Evolutionary conservation across 2,113 vertebrate genomes (phyloP), one percentile per base, ranked within the genome.

Genomic region (Dascyllus trimaculatus): DNA sequence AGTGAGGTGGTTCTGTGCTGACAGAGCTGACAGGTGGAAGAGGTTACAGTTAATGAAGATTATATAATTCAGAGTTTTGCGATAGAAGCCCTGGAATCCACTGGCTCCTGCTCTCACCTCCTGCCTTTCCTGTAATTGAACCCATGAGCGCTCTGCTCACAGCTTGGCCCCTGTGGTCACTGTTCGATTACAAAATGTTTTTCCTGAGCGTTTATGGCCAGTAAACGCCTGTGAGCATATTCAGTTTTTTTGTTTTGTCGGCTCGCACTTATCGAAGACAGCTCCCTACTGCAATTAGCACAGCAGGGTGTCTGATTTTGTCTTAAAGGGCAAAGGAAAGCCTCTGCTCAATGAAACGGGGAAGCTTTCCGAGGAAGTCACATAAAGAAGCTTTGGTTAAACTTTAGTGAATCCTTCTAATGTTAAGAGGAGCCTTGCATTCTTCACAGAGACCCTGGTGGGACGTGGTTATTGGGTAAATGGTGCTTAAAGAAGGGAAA

Each of bases 101-200:
- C 66, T 80, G 78, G 78, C 81, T 78, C 15, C 61, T 29, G 51
- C 56, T 72, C 80, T 80, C 25, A 75, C 45, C 75, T 85, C 54
- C 72, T 70, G 71, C 57, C 64, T 86, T 84, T 78, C 77, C 71
- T 77, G 57, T 90, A 93, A 92, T 77, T 87, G 80, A 93, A 89
- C 46, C 82, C 86, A 91, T 87, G 76, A 90, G 75, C 60, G 9
- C 71, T 76, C 40, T 58, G 59, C 78, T 81, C 88, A 87, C 82
- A 85, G 82, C 53, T 78, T 86, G 82, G 84, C 77, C 65, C 62
- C 68, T 8, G 49, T 58, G 71, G 72, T 84, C 78, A 78, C 69
- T 48, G 64, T 70, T 81, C 75, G 70, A 81, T 84, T 87, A 84
- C 67, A 65, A 79, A 83, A 76, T 4, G 4, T 82, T 82, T 84